Evolutionary conservation across 2,113 vertebrate genomes (phyloP).

Genomic region (Atlantisia rogersi): DNA sequence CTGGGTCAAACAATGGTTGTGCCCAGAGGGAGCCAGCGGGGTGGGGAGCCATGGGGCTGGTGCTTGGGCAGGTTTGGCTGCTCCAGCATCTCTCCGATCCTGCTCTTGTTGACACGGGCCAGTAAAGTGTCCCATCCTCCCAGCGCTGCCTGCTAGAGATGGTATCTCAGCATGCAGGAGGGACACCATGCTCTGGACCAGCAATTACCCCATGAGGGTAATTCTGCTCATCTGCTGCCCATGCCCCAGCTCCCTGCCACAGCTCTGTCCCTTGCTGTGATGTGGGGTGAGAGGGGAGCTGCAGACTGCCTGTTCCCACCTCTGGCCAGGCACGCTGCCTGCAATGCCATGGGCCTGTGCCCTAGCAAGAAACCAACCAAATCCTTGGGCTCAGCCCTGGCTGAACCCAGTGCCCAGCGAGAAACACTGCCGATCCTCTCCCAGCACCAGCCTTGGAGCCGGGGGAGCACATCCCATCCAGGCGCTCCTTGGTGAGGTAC

Average conservation of each 20-base stretch:
- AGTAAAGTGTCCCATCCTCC: neutral
- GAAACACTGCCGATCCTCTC: neutral
- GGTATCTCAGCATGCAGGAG: neutral
- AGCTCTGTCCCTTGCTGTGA: rapidly evolving
- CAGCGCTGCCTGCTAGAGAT: neutral
- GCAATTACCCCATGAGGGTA: neutral
- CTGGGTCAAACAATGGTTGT: neutral
- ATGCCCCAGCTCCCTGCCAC: rapidly evolving
- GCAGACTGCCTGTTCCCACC: neutral
- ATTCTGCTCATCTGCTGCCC: neutral
- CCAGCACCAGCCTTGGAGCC: neutral
- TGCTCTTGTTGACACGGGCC: rapidly evolving
- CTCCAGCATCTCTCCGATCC: neutral
- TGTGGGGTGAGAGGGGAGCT: rapidly evolving
- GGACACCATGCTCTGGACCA: neutral
- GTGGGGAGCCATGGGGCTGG: neutral
- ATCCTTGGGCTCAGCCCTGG: neutral
- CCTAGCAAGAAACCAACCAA: neutral
- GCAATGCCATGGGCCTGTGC: rapidly evolving
- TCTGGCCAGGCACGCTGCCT: neutral
- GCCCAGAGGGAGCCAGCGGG: neutral
- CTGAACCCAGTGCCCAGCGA: neutral
- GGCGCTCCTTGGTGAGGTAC: neutral
- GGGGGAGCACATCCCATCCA: rapidly evolving
- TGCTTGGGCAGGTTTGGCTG: neutral